phyloP scores from a whole-genome alignment of 2,888 invertebrate genomes.

The Erebia aethiops region DNA sequence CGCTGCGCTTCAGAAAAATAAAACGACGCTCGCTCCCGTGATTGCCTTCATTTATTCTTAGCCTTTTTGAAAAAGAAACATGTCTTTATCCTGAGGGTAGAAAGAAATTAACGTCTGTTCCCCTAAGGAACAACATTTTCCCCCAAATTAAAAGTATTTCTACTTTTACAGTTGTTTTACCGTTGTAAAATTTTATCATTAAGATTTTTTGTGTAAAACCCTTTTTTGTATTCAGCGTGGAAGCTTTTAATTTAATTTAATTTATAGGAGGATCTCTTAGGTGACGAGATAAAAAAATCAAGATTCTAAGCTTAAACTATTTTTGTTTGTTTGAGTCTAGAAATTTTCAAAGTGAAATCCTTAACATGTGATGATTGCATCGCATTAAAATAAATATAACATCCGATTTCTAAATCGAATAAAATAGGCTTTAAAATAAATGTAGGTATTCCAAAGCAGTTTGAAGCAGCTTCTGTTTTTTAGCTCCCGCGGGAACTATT shows the following conservation, averaged over 20 bases:
- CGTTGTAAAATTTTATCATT: conserved; percentile 37
- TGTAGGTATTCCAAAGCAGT: no score
- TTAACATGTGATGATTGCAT: no score
- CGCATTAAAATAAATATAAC: no score
- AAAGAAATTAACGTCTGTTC: conserved; percentile 45
- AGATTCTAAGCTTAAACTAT: neutral
- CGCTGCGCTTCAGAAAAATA: conserved; percentile 43
- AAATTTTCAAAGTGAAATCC: no score
- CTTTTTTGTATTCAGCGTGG: neutral
- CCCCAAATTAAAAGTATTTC: conserved; percentile 42
- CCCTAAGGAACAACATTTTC: conserved; percentile 38
- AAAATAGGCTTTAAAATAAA: no score
- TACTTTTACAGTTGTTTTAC: conserved; percentile 37
- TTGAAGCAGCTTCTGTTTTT: no score
- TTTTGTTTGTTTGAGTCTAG: no score
- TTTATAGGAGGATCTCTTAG: neutral
- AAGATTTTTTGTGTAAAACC: conserved; percentile 24
- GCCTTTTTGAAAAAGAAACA: conserved; percentile 47
- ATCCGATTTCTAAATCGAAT: no score
- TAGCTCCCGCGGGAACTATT: no score
- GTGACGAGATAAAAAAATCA: neutral
- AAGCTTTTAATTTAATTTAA: neutral
- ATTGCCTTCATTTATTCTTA: conserved; percentile 59
- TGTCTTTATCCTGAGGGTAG: conserved; percentile 40
- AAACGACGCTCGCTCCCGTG: conserved; percentile 44